Evolutionary conservation across 2,113 vertebrate species (phyloP).

Genomic region (Jaculus jaculus): DNA sequence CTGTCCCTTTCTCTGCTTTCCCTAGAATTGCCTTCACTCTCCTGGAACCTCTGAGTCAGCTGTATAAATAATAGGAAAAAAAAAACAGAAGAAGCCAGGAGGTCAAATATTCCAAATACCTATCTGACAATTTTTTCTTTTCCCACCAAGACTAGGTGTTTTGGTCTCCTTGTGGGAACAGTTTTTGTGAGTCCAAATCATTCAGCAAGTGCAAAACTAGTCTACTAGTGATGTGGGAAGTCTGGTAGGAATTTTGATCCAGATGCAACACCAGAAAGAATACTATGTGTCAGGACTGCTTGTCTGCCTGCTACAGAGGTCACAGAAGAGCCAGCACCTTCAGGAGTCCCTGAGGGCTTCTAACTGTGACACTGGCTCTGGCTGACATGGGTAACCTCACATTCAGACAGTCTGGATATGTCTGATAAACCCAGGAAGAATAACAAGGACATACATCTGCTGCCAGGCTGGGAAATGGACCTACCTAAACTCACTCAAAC

Average conservation of each 20-base stretch:
- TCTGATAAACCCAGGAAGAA: neutral
- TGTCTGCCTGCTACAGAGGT: too few species aligned
- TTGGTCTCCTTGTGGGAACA: neutral
- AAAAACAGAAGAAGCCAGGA: slow-evolving; percentile 39
- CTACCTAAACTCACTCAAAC: neutral
- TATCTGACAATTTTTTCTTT: slow-evolving; percentile 39
- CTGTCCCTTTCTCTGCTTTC: neutral
- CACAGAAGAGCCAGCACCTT: neutral
- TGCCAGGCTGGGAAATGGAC: neutral
- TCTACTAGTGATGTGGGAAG: neutral
- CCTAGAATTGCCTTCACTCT: slow-evolving; percentile 57
- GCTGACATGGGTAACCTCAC: fast-evolving
- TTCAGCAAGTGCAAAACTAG: neutral
- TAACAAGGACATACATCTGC: neutral
- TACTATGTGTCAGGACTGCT: neutral
- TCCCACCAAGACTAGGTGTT: slow-evolving; percentile 56
- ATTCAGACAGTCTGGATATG: neutral
- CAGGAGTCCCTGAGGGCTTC: neutral
- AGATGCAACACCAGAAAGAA: neutral
- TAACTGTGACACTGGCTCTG: neutral
- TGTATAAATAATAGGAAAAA: slow-evolving; percentile 71
- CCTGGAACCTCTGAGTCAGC: slow-evolving; percentile 75
- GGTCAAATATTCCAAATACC: slow-evolving; percentile 66
- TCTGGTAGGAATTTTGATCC: neutral
- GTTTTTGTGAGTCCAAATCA: neutral